Evolutionary conservation across 2,113 vertebrate genomes (phyloP), one percentile per base, ranked within the genome.

Genomic region (Cyanocitta stelleri): DNA sequence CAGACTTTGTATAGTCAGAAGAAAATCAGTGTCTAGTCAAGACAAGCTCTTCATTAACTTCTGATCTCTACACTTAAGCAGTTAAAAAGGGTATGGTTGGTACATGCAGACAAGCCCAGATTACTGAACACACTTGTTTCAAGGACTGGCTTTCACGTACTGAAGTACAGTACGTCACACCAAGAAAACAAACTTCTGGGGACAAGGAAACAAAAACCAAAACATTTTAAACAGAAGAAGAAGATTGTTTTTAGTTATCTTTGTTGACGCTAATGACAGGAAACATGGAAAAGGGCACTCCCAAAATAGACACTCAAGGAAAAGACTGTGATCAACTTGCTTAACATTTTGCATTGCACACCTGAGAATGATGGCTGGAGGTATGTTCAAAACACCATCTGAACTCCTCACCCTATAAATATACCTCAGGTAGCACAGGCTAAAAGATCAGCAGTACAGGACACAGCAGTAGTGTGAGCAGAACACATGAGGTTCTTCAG

Each of bases 21-120:
- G 74, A 71, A 46, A 69, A 79, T 69, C 85, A 66, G 29, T 9
- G 20, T 76, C 78, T 73, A 89, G 63, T 92, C 77, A 94, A 89
- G 84, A 85, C 52, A 87, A 94, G 87, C 22, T 84, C 66, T 77
- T 89, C 56, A 71, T 81, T 92, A 95, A 94, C 41, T 81, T 64
- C 33, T 71, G 80, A 43, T 86, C 90, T 81, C 83, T 78, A 67
- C 81, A 32, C 4, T 10, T 27, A 18, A 0, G 1, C 56, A 88
- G 64, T 64, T 68, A 66, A 63, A 84, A 81, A 66, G 55, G 33
- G 49, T 54, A 52, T 4, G 29, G 54, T 33, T 66, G 58, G 54
- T 64, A 82, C 67, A 76, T 3, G 55, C 56, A 78, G 56, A 58
- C 51, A 67, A 90, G 26, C 41, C 44, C 54, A 46, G 32, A 44